Base-by-base conservation (phyloP, 1,140 invertebrate species). In the Danaus plexippus region DNA sequence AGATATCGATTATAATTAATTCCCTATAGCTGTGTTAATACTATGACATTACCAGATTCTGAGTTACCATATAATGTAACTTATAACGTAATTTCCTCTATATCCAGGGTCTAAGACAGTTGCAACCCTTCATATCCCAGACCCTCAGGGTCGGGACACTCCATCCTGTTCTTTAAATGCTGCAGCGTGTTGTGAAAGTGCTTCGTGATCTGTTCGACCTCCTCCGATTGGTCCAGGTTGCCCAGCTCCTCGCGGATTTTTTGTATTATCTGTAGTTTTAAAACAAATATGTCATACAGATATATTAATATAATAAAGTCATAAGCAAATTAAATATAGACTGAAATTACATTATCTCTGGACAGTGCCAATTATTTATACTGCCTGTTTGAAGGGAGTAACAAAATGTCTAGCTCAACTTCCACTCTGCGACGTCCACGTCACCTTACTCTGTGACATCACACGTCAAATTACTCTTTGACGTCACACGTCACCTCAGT, bases 131-230 rank as follows among this genome's bases (percentile, higher is more conserved):
- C 88, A 73, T 92, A 92, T 0, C 89, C 89, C n/a, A 91, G 78
- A 4, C 88, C 88, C 43, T 93, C 91, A 1, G 90, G 88, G 62
- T 91, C 90, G 5, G 90, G 88, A 59, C 88, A 90, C 65, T 92
- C 92, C 78, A 92, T 89, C 59, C 92, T 87, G 67, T 89, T 90
- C 67, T 88, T 89, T 51, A 96, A 87, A 78, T 96, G 94, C 57
- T 94, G 92, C 58, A 97, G 78, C 0, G 95, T 96, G 76, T 96
- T 96, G 63, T 92, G 92, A 80, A 98, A 97, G 86, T 98, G 96
- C 76, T 96, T 96, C 53, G 95, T 95, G 61, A 98, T 97, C 86
- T 98, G 96, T 74, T 98, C 97, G 2, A 96, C 96, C 83, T 99
- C 97, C 73, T 98, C 96, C 54, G 93, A 96, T 9, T 94, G 92